phyloP scores from a whole-genome alignment of 2,888 invertebrate genomes.

The Congeria kusceri region DNA sequence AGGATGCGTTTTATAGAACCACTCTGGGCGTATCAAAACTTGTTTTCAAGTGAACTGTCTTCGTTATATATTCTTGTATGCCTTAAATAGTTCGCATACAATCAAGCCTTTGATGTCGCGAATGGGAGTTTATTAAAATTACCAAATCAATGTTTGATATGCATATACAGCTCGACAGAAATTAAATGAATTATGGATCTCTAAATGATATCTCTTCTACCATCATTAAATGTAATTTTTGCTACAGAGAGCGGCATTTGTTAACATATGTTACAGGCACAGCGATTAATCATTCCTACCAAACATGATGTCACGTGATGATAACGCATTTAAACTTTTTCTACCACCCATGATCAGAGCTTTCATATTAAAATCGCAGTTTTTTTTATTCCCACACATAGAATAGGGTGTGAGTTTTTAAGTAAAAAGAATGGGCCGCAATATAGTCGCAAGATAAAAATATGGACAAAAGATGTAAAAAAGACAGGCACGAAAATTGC shows the following conservation, averaged over 20 bases:
- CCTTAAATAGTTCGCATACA: too few species aligned
- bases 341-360: conserved; percentile 36
- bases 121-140: too few species aligned
- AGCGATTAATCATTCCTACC: conserved; percentile 31
- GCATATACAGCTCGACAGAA: too few species aligned
- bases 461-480: conserved; percentile 23
- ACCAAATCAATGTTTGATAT: too few species aligned
- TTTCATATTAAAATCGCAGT: conserved; percentile 27
- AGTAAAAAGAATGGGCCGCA: neutral
- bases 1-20: too few species aligned
- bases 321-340: conserved; percentile 15
- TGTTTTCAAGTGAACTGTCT: too few species aligned
- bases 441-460: neutral
- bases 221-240: conserved; percentile 14
- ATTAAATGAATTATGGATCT: conserved; percentile 1
- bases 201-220: neutral
- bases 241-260: conserved; percentile 22
- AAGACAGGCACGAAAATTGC: conserved; percentile 1
- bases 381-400: conserved; percentile 3
- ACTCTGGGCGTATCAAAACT: too few species aligned
- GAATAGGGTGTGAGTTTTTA: neutral
- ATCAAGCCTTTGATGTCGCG: too few species aligned
- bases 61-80: too few species aligned
- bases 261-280: conserved; percentile 38
- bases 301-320: conserved; percentile 35